Base-by-base conservation (phyloP, 2,113 vertebrate species). In the Bucco capensis region DNA sequence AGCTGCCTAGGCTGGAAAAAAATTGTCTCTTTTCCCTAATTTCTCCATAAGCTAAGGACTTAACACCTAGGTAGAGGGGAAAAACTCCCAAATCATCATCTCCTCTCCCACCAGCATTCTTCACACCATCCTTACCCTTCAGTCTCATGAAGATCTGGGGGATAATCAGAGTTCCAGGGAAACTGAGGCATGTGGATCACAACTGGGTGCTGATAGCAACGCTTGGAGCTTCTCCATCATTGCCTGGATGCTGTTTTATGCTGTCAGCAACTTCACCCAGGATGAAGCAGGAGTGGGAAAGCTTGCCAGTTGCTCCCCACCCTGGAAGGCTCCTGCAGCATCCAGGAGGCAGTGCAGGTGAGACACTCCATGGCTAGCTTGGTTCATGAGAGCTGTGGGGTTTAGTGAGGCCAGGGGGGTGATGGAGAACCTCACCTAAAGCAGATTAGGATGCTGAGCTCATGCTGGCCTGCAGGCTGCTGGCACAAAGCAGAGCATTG, bases 381-480 rank as follows among this genome's bases (percentile, higher is more conserved):
- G 1, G 44, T n/a, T 70, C 5, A 3, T 30, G 22, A n/a, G 25
- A 77, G 60, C 67, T 57, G 72, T 64, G 51, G 69, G 79, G 80
- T 92, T 96, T 83, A 91, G 79, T 64, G 56, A 88, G 75, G 85
- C 51, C 44, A 86, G 38, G 76, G 27, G 46, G 44, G 74, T 71
- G 79, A 30, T 53, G 53, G 69, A 70, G 58, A 61, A 57, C 69
- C 80, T 90, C 80, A 82, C 70, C 91, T 89, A 89, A 56, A 86
- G 49, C 65, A 64, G 71, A 95, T 94, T 95, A 81, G 83, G 88
- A 94, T 85, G 82, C 96, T 4, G 11, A 86, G 82, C 91, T 93
- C 93, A 86, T 89, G 70, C 49, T 19, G 42, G 42, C 60, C 83
- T 66, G 49, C 62, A 74, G 46, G 12, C 60, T 61, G 12, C 60